Evolutionary conservation across 2,888 invertebrate species (phyloP), one percentile per base, ranked within the genome.

Genomic region (Cephus pulcher): DNA sequence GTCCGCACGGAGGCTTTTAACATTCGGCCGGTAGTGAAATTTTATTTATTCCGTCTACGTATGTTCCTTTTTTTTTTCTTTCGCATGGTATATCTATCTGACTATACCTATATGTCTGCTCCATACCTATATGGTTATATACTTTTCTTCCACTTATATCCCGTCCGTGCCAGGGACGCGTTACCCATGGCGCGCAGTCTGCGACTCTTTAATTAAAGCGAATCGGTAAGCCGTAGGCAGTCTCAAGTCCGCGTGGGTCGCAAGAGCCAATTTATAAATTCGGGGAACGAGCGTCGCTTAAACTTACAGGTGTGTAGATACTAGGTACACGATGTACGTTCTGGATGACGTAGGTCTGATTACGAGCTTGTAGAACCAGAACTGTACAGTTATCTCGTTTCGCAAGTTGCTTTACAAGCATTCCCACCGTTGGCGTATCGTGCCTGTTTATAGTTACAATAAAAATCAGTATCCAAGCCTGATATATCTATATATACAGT

Each of bases 1-100:
- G 56, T 9, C 56, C 9, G 23, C 56, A 56, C 56, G 69, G 76
- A 78, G 79, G 73, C 76, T 81, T 81, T 81, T 79, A 80, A 81
- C 80, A 76, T 73, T 78, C 56, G 56, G 23, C 56, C 23, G 56
- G 56, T 23, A 56, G 71, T 34, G 32, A 71, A 33, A 71, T 71
- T 71, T 71, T 71, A 71, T 71, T 71, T 71, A 34, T 56, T 56
- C 56, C 56, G 56, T 56, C 23, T 56, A 56, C 56, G 56, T 23
- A 56, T 56, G 23, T 56, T 56, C 56, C 56, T 56, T 56, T 56
- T 56, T 23, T 56, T 30, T 30, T 30, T 56, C 56, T 56, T 9
- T 56, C 23, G 0, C 15, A 2, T 56, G 56, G 2, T 56, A 56
- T 23, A 11, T 1, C 56, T 40, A 37, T 12, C 37, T 4, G 15